These are phyloP conservation scores for Conus betulinus DNA, from an alignment of 1,140 invertebrate genomes.

Conservation along the genomic window DNA sequence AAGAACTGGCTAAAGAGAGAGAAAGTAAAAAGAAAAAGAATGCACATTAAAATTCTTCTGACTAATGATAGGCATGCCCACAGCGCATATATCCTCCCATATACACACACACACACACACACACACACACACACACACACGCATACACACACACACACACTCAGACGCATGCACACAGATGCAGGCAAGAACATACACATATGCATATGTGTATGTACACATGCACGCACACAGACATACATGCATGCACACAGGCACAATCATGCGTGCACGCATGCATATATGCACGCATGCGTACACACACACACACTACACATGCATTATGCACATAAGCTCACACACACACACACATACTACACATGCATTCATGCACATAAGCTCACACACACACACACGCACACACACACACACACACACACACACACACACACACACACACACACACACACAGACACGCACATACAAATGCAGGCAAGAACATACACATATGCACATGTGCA, in stretches of 20 bases:
- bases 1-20: too few species aligned
- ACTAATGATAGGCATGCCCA: too few species aligned
- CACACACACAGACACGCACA: too few species aligned
- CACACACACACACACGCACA: background rate
- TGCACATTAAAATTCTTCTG: too few species aligned
- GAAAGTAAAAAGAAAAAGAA: too few species aligned
- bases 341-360: background rate
- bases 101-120: background rate
- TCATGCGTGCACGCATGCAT: too few species aligned
- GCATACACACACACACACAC: background rate
- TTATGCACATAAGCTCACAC: too few species aligned
- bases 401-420: background rate
- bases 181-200: background rate
- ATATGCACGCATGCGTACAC: too few species aligned
- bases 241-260: background rate
- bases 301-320: background rate
- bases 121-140: background rate
- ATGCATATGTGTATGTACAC: background rate
- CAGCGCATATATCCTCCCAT: too few species aligned
- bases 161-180: background rate
- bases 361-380: too few species aligned
- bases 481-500: background rate
- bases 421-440: background rate
- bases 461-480: background rate
- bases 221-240: background rate